Evolutionary conservation across 2,113 vertebrate species (phyloP), one percentile per base, ranked within the genome.

Genomic region (Ondatra zibethicus): DNA sequence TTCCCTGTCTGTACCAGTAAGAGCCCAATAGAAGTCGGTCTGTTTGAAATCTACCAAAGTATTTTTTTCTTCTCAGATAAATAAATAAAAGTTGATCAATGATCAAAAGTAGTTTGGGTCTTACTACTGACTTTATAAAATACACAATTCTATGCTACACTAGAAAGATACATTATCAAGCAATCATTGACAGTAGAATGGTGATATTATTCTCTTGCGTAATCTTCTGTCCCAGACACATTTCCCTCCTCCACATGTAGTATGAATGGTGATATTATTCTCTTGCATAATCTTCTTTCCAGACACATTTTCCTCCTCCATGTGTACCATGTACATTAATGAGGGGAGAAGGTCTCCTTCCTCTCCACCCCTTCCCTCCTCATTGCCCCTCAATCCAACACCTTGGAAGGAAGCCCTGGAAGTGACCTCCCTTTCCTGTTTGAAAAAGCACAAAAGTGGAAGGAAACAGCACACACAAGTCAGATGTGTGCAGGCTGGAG

Each of bases 391-490:
- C 50, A 76, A 4, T 88, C 36, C 13, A 52, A 84, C 82, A 92
- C 88, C 61, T 93, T 73, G 94, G 84, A 95, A 95, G 95, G 91
- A 92, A 97, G 25, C 61, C 52, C 91, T 75, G 73, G 70, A 93
- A 89, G 72, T 47, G 63, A 58, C 77, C 36, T 95, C 93, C 16
- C 91, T 97, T 97, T 94, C 93, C 90, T 84, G 10, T 93, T 87
- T 52, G n/a, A 61, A 29, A 17, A 78, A 81, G 29, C 0, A 14
- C 52, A 66, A 23, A 80, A 81, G 42, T 31, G 12, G 23, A 68
- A 36, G 93, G 85, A 63, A 50, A 7, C 36, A 31, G 17, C 72
- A 77, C 6, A 16, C 3, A 42, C 87, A 70, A 63, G 84, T 72
- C 70, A 80, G 36, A 31, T 1, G 19, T 4, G 16, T 10, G 1